Evolutionary conservation across 2,888 invertebrate genomes (phyloP).

Genomic region (Dione vanillae): DNA sequence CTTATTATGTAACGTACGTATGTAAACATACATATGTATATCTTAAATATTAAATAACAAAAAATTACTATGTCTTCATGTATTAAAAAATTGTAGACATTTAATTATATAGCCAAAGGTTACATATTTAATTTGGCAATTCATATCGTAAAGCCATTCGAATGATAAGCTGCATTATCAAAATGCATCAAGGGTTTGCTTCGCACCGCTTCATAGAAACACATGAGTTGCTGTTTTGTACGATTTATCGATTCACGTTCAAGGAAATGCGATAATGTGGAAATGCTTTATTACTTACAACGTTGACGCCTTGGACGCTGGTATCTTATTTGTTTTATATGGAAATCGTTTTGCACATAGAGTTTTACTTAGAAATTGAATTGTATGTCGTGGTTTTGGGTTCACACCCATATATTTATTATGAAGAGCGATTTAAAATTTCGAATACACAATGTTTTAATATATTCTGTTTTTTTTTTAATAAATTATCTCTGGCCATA

Average conservation of each 20-base stretch:
- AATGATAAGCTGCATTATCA: conserved; percentile 14
- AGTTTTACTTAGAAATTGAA: not conserved
- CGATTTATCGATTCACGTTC: conserved; percentile 31
- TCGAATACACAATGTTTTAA: no score
- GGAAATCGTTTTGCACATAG: not conserved
- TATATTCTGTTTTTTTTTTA: no score
- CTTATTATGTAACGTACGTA: no score
- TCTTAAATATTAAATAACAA: no score
- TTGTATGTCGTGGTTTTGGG: no score
- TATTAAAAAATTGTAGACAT: not conserved
- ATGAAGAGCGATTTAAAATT: no score
- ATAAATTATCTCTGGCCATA: no score
- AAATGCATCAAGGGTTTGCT: conserved; percentile 20
- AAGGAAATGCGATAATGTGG: conserved; percentile 30
- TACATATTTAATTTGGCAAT: not conserved
- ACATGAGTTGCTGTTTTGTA: conserved; percentile 34
- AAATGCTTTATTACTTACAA: not conserved
- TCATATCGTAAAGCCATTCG: not conserved
- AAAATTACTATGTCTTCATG: no score
- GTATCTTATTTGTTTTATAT: conserved; percentile 8
- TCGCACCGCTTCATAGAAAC: conserved; percentile 34
- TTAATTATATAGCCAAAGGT: not conserved
- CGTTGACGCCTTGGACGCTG: not conserved
- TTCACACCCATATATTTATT: no score
- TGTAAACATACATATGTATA: no score